Evolutionary conservation across 2,888 invertebrate species (phyloP).

Genomic region (Eumerus sabulonum): DNA sequence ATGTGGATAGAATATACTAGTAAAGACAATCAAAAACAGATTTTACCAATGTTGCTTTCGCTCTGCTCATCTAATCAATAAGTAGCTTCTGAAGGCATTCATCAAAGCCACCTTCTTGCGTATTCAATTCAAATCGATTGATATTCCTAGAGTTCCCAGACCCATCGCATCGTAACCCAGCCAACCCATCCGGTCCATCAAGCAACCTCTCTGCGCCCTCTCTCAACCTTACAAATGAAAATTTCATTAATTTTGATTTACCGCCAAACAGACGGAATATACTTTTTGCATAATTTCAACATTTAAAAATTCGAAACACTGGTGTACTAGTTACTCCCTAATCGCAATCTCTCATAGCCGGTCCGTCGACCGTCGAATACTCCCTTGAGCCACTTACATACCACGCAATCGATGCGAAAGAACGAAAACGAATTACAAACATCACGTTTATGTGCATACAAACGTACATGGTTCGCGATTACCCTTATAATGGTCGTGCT

Average conservation of each 20-base stretch:
- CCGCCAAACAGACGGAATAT: conserved; percentile 62
- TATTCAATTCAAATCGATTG: too few species aligned
- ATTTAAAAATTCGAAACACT: conserved; percentile 59
- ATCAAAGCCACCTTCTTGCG: too few species aligned
- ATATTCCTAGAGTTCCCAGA: too few species aligned
- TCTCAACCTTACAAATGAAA: conserved; percentile 22
- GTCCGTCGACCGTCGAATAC: conserved; percentile 6
- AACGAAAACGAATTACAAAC: conserved; percentile 52
- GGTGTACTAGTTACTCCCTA: conserved; percentile 45
- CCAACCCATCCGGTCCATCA: too few species aligned
- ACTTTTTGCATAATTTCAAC: conserved; percentile 63
- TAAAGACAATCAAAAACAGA: too few species aligned
- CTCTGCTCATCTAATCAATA: too few species aligned
- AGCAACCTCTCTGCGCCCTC: too few species aligned
- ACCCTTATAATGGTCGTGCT: conserved; percentile 53
- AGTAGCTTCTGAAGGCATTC: too few species aligned
- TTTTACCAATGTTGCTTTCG: too few species aligned
- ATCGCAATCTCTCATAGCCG: conserved; percentile 9
- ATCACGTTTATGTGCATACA: too few species aligned
- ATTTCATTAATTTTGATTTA: conserved; percentile 68
- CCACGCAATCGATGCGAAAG: conserved; percentile 44
- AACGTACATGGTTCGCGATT: conserved; percentile 63
- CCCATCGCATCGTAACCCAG: too few species aligned
- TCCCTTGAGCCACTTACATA: conserved; percentile 46
- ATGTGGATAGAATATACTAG: too few species aligned